Evolutionary conservation across 2,113 vertebrate genomes (phyloP), one percentile per base, ranked within the genome.

Genomic region (Periophthalmodon schlosseri): DNA sequence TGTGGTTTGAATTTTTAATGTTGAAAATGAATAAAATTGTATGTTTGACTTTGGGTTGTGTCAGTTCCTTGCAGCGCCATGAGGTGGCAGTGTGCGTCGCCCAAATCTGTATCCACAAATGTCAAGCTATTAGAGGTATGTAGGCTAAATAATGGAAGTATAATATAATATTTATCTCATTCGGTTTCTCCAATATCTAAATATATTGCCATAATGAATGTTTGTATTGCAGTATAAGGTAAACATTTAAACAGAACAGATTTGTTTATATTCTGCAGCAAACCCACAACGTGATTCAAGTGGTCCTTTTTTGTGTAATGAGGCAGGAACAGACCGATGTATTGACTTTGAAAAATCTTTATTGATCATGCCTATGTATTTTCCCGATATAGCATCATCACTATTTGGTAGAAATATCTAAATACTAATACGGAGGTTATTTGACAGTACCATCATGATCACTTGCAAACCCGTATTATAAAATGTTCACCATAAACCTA

Each of bases 1-100:
- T 56, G 74, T 71, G 70, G 64, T 74, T 76, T 84, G 58, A 78
- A 60, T 70, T 87, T 88, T 81, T 70, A 64, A 78, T 79, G 71
- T 85, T 4, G 52, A 5, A 49, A 34, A 69, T 64, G 15, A 85
- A 85, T 75, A 76, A 80, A 77, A 74, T 21, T 68, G 68, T 71
- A 11, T 66, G 24, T 76, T 75, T 72, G 23, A 76, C 72, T 56
- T 64, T 50, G 12, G 24, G 52, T 2, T 4, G 11, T 74, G 74
- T 83, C 76, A 74, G 56, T 89, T 79, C 81, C 12, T 8, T 8
- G 23, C 34, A 52, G 28, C 1, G 16, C 33, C 86, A 70, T 68
- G 24, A 47, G 87, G 52, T 61, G 87, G 87, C 87, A 56, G 66
- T 46, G 24, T 44, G 2, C 71, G 23, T 76, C 66, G 63, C 23